Evolutionary conservation across 2,797 vertebrate species (phyloP).

Genomic region (Thalassophryne amazonica): DNA sequence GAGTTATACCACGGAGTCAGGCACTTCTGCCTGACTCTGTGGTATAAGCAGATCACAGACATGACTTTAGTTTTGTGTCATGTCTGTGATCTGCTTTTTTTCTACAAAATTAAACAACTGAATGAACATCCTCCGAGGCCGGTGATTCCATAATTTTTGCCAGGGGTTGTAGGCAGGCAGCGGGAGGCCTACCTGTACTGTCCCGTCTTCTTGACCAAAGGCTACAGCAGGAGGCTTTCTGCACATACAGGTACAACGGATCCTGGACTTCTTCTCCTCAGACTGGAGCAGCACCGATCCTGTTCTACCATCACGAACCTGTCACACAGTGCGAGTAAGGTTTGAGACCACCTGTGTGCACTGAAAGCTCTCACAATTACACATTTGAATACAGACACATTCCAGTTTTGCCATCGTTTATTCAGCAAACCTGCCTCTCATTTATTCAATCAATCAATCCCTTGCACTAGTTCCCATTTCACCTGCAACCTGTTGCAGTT

Average conservation of each 20-base stretch:
- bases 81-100: no score
- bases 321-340: no score
- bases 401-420: not conserved
- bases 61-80: no score
- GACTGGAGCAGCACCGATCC: slow-evolving; percentile 80
- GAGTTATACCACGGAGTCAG: no score
- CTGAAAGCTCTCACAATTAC: not conserved
- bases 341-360: not conserved
- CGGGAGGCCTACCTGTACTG: slow-evolving; percentile 84
- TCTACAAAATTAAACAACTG: no score
- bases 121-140: no score
- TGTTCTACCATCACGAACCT: slow-evolving; percentile 85
- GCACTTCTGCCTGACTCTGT: no score
- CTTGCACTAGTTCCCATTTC: not conserved
- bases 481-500: slow-evolving; percentile 89
- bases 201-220: slow-evolving; percentile 82
- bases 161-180: no score
- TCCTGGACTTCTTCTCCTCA: slow-evolving; percentile 74
- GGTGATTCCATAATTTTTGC: no score
- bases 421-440: not conserved
- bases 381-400: not conserved
- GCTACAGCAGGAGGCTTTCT: slow-evolving; percentile 70
- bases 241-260: slow-evolving; percentile 86
- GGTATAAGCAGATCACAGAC: no score
- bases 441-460: not conserved